Conservation (phyloP, 1,140 invertebrate genomes). For the Musca vetustissima region DNA sequence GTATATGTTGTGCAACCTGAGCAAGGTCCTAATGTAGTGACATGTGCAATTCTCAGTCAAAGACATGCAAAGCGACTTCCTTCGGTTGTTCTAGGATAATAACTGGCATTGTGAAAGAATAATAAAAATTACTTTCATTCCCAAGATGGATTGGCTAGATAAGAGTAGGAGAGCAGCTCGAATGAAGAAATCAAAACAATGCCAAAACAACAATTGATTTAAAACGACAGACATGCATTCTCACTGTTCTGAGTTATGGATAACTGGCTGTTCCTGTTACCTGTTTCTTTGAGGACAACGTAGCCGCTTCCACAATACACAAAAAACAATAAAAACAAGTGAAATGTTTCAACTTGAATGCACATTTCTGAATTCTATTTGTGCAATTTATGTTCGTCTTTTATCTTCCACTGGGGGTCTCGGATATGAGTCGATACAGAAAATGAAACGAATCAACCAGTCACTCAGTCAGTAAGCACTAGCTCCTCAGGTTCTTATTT, state of each 20-base stretch:
- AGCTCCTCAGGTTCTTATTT: neutral
- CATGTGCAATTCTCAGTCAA: constrained; percentile 11
- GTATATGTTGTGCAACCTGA: neutral
- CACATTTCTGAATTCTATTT: constrained; percentile 10
- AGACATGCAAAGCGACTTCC: neutral
- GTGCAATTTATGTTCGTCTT: neutral
- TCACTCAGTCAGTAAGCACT: no score
- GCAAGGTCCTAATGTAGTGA: neutral
- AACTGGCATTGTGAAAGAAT: neutral
- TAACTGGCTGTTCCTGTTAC: neutral
- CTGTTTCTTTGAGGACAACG: neutral
- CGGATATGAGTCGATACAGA: no score
- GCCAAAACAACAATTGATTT: neutral
- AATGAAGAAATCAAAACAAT: constrained; percentile 9
- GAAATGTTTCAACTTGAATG: constrained; percentile 17
- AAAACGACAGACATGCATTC: neutral
- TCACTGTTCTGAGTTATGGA: no score
- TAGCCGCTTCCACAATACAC: neutral
- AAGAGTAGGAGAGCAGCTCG: neutral
- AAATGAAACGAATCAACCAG: no score
- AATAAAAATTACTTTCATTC: neutral
- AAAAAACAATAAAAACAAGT: no score
- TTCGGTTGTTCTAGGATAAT: neutral
- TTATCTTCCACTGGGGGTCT: no score
- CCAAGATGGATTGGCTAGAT: constrained; percentile 17